Conservation (phyloP, 2,888 invertebrate species). For the Tipula helvola region DNA sequence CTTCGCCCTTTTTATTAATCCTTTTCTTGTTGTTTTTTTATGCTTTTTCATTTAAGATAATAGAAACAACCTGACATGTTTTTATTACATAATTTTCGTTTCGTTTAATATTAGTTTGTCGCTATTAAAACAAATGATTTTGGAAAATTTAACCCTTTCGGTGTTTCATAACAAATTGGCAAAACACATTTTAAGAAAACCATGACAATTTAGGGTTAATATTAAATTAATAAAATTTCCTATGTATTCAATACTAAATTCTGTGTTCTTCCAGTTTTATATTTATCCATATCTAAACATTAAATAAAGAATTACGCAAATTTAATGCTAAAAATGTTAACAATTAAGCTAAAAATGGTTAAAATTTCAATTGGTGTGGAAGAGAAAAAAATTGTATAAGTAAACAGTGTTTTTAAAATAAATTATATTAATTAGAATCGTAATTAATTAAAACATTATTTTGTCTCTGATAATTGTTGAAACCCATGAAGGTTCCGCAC, state of each 20-base stretch:
- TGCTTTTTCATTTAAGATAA: neutral
- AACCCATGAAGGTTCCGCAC: too few relatives aligned
- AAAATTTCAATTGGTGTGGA: too few relatives aligned
- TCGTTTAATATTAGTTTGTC: neutral
- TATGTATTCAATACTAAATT: neutral
- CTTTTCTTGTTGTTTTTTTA: neutral
- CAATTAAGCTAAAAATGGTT: too few relatives aligned
- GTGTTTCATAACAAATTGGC: neutral
- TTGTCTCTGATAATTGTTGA: too few relatives aligned
- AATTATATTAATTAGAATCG: too few relatives aligned
- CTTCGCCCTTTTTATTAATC: neutral
- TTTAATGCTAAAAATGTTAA: too few relatives aligned
- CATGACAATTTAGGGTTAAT: neutral
- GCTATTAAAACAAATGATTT: neutral
- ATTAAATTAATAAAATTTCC: neutral
- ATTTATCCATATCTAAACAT: neutral
- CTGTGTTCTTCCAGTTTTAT: neutral
- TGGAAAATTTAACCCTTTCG: neutral
- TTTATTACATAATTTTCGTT: neutral
- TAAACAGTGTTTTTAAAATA: too few relatives aligned
- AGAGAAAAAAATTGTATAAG: too few relatives aligned
- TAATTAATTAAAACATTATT: too few relatives aligned
- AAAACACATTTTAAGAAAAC: neutral
- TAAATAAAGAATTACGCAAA: neutral
- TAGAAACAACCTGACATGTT: slow-evolving; percentile 4